Evolutionary conservation across 2,113 vertebrate genomes (phyloP).

Genomic region (Blennius ocellaris): DNA sequence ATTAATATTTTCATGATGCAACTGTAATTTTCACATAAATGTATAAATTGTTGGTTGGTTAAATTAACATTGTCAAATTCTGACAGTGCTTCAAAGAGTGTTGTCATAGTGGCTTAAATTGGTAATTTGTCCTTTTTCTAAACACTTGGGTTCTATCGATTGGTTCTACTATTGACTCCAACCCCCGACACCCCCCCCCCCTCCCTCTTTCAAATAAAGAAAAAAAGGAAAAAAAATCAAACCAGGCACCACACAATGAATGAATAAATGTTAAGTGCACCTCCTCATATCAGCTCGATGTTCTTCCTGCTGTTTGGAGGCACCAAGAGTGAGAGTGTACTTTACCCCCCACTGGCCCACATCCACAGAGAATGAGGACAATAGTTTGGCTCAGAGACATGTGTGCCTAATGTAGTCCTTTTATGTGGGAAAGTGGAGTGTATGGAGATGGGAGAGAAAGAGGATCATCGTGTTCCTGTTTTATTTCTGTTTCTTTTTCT

Average conservation of each 20-base stretch:
- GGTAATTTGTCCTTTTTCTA: not conserved
- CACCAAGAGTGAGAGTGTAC: conserved; percentile 49
- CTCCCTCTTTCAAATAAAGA: too few relatives aligned
- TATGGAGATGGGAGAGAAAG: conserved; percentile 50
- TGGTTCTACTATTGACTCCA: not conserved
- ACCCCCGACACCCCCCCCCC: too few relatives aligned
- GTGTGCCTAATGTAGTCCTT: conserved; percentile 77
- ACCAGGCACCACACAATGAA: conserved; percentile 27
- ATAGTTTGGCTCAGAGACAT: conserved; percentile 73
- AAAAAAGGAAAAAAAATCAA: not conserved
- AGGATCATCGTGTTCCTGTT: conserved; percentile 53
- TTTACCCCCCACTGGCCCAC: conserved; percentile 74
- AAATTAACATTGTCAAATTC: not conserved
- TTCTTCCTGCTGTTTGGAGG: conserved; percentile 59
- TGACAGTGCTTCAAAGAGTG: not conserved
- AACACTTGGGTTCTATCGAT: not conserved
- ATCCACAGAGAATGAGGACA: conserved; percentile 78
- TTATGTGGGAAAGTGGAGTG: conserved; percentile 73
- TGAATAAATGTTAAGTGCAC: conserved; percentile 29
- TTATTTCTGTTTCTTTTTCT: conserved; percentile 25
- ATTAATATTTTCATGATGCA: too few relatives aligned
- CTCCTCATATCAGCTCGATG: conserved; percentile 49
- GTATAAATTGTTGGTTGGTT: too few relatives aligned
- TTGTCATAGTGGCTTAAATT: not conserved
- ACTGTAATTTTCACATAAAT: too few relatives aligned